Evolutionary conservation across 2,797 vertebrate genomes (phyloP), one percentile per base, ranked within the genome.

Genomic region (Takifugu ocellatus): DNA sequence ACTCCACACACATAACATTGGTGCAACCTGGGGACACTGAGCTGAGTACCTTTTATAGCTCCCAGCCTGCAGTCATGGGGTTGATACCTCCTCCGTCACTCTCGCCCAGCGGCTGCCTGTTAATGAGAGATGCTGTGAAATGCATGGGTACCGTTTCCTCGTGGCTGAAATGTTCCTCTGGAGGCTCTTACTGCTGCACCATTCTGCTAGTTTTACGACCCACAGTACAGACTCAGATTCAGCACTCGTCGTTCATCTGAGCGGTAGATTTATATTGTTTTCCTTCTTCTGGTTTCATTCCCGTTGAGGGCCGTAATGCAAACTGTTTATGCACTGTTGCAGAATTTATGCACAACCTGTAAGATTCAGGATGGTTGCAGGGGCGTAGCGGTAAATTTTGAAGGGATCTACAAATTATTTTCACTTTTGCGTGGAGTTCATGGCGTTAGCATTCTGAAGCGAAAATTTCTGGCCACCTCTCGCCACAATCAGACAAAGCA

Each of bases 61-160:
- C 85, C 82, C 83, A 68, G 74, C 25, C 73, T 59, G 61, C 68
- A 63, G 69, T 72, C 58, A 9, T 55, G 54, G 74, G 62, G 66
- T 78, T 83, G 72, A 85, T 82, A 68, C 75, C 77, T 73, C 75
- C 71, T 72, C 83, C 81, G 86, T 87, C 88, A 84, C 88, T 83
- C 83, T 86, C 75, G 80, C 83, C 80, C 68, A 74, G 81, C 66
- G 79, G 62, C 78, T 56, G 82, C 79, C 78, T 81, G 87, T 89
- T 89, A 87, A 88, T 88, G 84, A 86, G 84, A 76, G 84, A 87
- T 83, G 81, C 85, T 79, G 81, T 87, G 87, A 90, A 89, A 86
- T 26, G 81, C 85, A 77, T 71, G 48, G 82, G 81, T 87, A 83
- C 78, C 78, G 78, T 81, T 77, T 72, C 72, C 74, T 74, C 51